Conservation (phyloP, 2,797 vertebrate genomes). For the Gouania willdenowi region DNA sequence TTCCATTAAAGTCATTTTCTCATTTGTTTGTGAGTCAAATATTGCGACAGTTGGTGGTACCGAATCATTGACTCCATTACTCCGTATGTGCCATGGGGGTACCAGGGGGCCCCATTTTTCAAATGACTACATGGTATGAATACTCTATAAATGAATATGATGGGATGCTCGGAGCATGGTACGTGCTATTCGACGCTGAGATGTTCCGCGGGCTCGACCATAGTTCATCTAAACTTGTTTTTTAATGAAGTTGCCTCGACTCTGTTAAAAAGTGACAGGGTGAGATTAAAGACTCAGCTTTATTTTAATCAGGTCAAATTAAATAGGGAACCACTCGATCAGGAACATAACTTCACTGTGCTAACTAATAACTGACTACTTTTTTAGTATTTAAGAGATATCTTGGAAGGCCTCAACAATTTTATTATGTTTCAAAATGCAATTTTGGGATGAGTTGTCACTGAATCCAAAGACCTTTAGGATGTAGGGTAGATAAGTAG, state of each 20-base stretch:
- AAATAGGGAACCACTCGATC: neutral
- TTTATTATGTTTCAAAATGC: conserved; percentile 49
- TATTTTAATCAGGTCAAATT: conserved; percentile 2
- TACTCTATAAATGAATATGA: too few relatives aligned
- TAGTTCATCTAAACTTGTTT: too few relatives aligned
- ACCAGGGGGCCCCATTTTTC: too few relatives aligned
- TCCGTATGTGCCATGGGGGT: too few relatives aligned
- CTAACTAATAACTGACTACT: neutral
- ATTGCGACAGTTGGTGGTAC: too few relatives aligned
- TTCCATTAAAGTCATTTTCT: too few relatives aligned
- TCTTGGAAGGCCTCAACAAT: conserved; percentile 22
- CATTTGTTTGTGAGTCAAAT: too few relatives aligned
- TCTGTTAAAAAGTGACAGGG: conserved; percentile 1
- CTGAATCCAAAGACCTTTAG: conserved; percentile 37
- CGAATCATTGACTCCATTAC: too few relatives aligned
- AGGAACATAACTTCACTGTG: neutral
- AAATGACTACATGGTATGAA: too few relatives aligned
- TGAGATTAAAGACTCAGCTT: neutral
- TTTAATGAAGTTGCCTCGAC: conserved; percentile 20
- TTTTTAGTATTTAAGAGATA: conserved; percentile 18
- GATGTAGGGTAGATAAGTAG: conserved; percentile 32
- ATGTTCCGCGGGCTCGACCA: too few relatives aligned
- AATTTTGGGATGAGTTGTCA: conserved; percentile 47
- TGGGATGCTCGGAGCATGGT: too few relatives aligned
- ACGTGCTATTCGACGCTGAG: too few relatives aligned